These are phyloP conservation scores for Ceratosolen fusciceps DNA, from an alignment of 1,140 invertebrate species.

Conservation along the genomic window DNA sequence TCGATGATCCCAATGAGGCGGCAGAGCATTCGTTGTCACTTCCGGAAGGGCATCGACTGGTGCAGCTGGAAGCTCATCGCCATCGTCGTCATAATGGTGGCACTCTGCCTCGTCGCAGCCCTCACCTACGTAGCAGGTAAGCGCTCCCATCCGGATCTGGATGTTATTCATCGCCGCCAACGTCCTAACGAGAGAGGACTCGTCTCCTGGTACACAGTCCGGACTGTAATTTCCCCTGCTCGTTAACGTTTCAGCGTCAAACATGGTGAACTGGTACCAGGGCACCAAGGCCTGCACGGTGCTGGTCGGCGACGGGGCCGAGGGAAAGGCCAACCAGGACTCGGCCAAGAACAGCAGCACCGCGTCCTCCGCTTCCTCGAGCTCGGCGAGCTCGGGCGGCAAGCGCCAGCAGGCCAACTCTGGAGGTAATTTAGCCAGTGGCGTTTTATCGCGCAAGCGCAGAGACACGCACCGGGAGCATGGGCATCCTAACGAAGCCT, in stretches of 20 bases:
- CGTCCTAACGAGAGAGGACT: background rate
- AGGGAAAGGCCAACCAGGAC: constrained; percentile 74
- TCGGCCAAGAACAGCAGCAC: constrained; percentile 43
- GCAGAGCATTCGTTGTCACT: constrained; percentile 80
- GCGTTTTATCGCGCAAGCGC: constrained; percentile 19
- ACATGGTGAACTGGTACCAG: constrained; percentile 85
- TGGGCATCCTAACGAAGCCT: background rate
- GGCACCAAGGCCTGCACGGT: constrained; percentile 85
- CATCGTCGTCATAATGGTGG: constrained; percentile 86
- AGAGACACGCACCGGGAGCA: background rate
- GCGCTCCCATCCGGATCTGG: constrained; percentile 31
- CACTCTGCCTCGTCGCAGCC: constrained; percentile 84
- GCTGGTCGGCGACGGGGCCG: constrained; percentile 81
- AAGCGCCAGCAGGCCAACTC: constrained; percentile 70
- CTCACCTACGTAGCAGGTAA: constrained; percentile 91
- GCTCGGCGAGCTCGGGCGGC: constrained; percentile 61
- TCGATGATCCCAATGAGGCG: constrained; percentile 70
- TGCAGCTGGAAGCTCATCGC: constrained; percentile 94
- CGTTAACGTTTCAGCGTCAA: constrained; percentile 78
- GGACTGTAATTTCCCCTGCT: background rate
- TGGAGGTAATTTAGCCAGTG: constrained; percentile 74
- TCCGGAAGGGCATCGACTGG: constrained; percentile 88
- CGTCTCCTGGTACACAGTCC: too few species aligned
- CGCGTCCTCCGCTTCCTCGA: constrained; percentile 73
- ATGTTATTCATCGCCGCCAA: too few species aligned